Base-by-base conservation (phyloP, 1,140 invertebrate genomes). In the Maconellicoccus hirsutus region DNA sequence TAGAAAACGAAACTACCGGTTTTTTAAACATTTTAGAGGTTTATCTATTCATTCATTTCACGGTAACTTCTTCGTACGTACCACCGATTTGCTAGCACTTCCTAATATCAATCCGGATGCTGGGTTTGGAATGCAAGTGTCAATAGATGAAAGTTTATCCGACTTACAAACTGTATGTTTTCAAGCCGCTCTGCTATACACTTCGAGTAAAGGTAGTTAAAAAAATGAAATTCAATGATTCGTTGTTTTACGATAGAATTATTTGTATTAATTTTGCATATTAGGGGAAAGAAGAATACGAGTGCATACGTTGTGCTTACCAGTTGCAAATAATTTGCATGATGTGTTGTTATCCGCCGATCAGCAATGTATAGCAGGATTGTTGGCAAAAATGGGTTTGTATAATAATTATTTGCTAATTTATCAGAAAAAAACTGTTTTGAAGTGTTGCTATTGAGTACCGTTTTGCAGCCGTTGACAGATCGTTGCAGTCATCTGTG, bases 11-110 rank as follows among this genome's bases (percentile, higher is more conserved):
- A 69, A 66, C 69, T 73, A n/a, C 72, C 75, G 72, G 76, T 3
- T 52, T 8, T 16, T 8, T 52, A 19, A 52, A 52, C 16, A 16
- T 16, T 76, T 1, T 76, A 86, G 89, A 79, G 93, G 97, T 19
- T 80, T 99, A 59, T 85, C 91, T 33, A 95, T 99, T 74, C 94
- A 98, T 79, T 96, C 95, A 74, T 99, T 99, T 85, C 96, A 99
- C 82, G 98, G 98, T 10, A 98, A 98, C 80, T 98, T 98, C 84
- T 99, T 99, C 82, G 96, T 99, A 39, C 85, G 98, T 21, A 98
- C 96, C 0, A 98, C 96, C 3, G 97, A 99, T 82, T 82, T 99
- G 19, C 81, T 99, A 21, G 95, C 93, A 38, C 81, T 99, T 73
- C 95, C 98, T 26, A 99, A 98, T 82, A 89, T 98, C 59, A 99